These are phyloP conservation scores for Phalanger gymnotis DNA, from an alignment of 2,797 vertebrate genomes.

Conservation along the genomic window DNA sequence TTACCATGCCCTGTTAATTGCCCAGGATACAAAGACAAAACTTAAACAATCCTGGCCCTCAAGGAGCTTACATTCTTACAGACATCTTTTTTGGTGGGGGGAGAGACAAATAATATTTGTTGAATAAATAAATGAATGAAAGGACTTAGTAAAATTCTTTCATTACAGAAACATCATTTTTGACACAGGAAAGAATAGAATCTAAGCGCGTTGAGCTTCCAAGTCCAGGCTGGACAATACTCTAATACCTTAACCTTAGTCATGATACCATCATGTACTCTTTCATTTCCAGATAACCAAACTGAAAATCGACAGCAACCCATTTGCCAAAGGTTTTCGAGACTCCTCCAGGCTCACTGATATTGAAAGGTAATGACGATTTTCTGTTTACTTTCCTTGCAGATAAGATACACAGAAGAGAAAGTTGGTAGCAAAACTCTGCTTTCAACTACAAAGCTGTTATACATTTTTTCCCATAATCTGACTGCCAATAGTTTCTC, in stretches of 20 bases:
- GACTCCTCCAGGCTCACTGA: slow-evolving; percentile 99
- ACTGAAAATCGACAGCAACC: slow-evolving; percentile 99
- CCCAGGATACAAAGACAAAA: background rate
- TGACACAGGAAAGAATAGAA: background rate
- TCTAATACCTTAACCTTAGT: slow-evolving; percentile 45
- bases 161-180: background rate
- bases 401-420: slow-evolving; percentile 83
- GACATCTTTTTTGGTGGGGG: background rate
- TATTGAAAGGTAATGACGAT: slow-evolving; percentile 98
- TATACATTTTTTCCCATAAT: slow-evolving; percentile 66
- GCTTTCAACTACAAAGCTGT: slow-evolving; percentile 73
- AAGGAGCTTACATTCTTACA: background rate
- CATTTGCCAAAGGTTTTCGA: slow-evolving; percentile 99
- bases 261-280: slow-evolving; percentile 66
- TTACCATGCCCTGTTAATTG: background rate
- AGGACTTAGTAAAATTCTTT: background rate
- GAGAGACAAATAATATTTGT: background rate
- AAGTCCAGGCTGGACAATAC: background rate
- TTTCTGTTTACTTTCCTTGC: slow-evolving; percentile 85
- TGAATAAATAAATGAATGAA: background rate
- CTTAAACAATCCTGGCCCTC: background rate
- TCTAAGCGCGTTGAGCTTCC: rapidly evolving
- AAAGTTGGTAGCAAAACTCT: slow-evolving; percentile 76
- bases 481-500: slow-evolving; percentile 49
- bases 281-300: slow-evolving; percentile 95